Percentiles rank a stretch among this genome's conserved stretches.
These are phyloP conservation scores for Cydia strobilella DNA, from an alignment of 1,140 invertebrate genomes.

Conservation along the genomic window DNA sequence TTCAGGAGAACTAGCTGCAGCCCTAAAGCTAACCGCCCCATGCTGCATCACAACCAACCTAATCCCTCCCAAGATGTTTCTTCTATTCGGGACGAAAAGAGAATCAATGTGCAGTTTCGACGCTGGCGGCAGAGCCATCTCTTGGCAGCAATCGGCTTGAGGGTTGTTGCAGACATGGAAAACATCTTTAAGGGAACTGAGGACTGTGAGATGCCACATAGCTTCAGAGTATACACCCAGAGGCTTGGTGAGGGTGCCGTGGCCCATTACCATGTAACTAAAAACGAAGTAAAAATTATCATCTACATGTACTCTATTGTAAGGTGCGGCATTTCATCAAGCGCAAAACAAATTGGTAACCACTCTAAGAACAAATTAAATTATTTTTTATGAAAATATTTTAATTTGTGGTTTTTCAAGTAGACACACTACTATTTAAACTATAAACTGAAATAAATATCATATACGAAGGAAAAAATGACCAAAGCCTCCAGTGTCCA, in stretches of 20 bases:
- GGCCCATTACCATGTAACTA: slow-evolving; percentile 65
- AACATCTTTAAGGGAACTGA: slow-evolving; percentile 44
- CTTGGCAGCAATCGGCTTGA: slow-evolving; percentile 50
- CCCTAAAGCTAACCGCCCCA: slow-evolving; percentile 65
- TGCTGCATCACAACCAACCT: slow-evolving; percentile 57
- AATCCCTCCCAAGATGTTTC: slow-evolving; percentile 67
- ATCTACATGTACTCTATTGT: no score
- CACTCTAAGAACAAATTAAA: no score
- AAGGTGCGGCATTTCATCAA: no score
- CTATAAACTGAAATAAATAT: no score
- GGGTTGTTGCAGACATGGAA: slow-evolving; percentile 68
- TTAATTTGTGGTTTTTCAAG: no score
- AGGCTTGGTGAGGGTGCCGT: slow-evolving; percentile 48
- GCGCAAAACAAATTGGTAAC: no score
- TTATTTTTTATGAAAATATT: no score
- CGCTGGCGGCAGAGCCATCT: slow-evolving; percentile 43
- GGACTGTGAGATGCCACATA: slow-evolving; percentile 64
- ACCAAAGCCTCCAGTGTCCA: no score
- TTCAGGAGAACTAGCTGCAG: slow-evolving; percentile 53
- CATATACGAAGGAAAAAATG: no score
- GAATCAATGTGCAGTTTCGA: slow-evolving; percentile 62
- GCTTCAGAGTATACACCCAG: slow-evolving; percentile 42
- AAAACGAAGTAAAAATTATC: not conserved
- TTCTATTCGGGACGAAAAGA: slow-evolving; percentile 66
- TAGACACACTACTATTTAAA: no score